These are phyloP conservation scores for Plutomurus gul DNA, from an alignment of 1,140 invertebrate species.

Conservation along the genomic window DNA sequence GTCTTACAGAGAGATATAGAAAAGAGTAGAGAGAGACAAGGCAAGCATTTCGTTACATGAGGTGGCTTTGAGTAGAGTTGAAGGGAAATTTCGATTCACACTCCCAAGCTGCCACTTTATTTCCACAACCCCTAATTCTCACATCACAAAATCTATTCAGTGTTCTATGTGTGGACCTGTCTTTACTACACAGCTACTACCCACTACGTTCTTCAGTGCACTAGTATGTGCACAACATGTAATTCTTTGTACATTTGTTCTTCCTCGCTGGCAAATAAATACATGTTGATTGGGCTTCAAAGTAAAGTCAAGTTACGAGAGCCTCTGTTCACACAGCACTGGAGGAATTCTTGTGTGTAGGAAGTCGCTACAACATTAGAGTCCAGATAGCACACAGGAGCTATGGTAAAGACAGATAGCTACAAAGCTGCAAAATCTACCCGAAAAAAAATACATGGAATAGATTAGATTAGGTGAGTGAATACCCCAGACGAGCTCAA, in stretches of 20 bases:
- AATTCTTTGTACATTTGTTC: too few species aligned
- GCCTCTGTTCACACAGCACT: too few species aligned
- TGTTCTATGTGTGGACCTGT: too few species aligned
- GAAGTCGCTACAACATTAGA: too few species aligned
- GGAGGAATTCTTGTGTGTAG: too few species aligned
- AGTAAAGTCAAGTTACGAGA: too few species aligned
- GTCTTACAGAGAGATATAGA: background rate
- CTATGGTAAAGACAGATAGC: too few species aligned
- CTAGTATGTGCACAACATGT: too few species aligned
- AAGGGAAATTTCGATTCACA: background rate
- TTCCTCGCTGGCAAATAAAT: background rate
- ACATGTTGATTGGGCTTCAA: slow-evolving; percentile 49
- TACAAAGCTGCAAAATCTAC: slow-evolving; percentile 5
- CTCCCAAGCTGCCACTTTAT: background rate
- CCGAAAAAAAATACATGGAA: slow-evolving; percentile 15
- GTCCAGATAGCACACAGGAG: too few species aligned
- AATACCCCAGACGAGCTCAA: background rate
- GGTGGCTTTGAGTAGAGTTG: background rate
- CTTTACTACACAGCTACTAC: too few species aligned
- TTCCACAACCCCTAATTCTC: background rate
- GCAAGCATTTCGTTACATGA: background rate
- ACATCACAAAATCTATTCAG: background rate
- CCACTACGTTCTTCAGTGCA: too few species aligned
- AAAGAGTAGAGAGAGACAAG: background rate
- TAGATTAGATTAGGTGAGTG: slow-evolving; percentile 29